phyloP scores from a whole-genome alignment of 2,888 invertebrate genomes.

The Allacma fusca region DNA sequence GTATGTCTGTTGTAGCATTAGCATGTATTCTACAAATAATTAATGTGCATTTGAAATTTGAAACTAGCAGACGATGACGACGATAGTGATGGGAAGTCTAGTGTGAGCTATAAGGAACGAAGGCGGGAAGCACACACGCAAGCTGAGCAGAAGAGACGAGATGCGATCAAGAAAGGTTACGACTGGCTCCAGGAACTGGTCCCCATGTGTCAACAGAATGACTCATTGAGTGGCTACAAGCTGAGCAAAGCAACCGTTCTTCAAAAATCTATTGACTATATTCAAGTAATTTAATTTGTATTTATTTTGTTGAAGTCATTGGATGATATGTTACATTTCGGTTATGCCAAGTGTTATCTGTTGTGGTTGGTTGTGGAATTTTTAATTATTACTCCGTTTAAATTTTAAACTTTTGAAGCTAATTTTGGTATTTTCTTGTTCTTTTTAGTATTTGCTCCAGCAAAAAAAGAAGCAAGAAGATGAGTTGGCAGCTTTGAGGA shows the following conservation, averaged over 20 bases:
- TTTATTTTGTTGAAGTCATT: neutral
- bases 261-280: conserved; percentile 93
- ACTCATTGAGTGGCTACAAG: conserved; percentile 86
- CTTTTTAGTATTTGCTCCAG: conserved; percentile 80
- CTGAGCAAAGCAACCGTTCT: conserved; percentile 83
- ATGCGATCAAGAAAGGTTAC: conserved; percentile 97
- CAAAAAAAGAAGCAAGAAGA: conserved; percentile 94
- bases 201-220: conserved; percentile 91
- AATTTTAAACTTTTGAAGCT: no score
- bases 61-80: conserved; percentile 71
- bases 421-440: neutral
- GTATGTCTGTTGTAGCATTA: neutral
- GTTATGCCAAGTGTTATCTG: no score
- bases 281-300: conserved; percentile 65
- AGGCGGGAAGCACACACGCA: conserved; percentile 94
- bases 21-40: conserved; percentile 10
- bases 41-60: neutral
- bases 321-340: no score
- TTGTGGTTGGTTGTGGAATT: no score
- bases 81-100: conserved; percentile 70
- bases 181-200: conserved; percentile 92
- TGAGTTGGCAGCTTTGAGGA: conserved; percentile 84
- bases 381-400: no score
- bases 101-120: conserved; percentile 89
- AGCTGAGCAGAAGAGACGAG: conserved; percentile 94